Percentiles rank a stretch among this genome's conserved stretches.
Conservation (phyloP, 2,888 invertebrate genomes). For the Bimastos eiseni region DNA sequence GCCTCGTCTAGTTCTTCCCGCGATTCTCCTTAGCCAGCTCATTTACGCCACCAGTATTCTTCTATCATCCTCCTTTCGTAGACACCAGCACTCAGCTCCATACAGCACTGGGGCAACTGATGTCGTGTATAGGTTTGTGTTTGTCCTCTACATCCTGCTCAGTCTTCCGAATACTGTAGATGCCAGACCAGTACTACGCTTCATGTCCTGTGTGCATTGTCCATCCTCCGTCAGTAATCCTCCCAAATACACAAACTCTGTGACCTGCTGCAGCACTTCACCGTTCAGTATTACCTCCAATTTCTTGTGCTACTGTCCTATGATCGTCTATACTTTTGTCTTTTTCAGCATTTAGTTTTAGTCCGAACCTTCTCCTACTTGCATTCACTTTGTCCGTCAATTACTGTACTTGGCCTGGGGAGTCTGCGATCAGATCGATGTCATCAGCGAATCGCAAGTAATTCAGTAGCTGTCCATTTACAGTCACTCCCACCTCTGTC, state of each 20-base stretch:
- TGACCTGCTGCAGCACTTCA: neutral
- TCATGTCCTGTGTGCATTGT: neutral
- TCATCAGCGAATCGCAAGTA: neutral
- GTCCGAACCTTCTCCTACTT: neutral
- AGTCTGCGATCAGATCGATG: neutral
- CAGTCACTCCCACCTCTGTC: neutral
- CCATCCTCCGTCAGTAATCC: neutral
- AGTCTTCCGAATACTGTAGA: neutral
- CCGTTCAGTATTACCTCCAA: neutral
- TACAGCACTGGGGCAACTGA: neutral
- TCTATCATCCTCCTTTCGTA: neutral
- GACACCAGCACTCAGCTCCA: neutral
- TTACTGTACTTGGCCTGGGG: neutral
- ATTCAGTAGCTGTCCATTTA: neutral
- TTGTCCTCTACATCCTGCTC: neutral
- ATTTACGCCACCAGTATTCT: neutral
- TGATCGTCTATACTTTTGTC: neutral
- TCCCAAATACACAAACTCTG: neutral
- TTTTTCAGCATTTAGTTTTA: too few species aligned
- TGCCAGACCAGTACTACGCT: neutral
- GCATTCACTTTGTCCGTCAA: neutral
- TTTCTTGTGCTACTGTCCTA: neutral
- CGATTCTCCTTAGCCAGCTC: neutral
- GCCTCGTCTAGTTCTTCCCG: neutral
- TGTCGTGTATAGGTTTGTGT: too few species aligned